Percentiles rank a stretch among this genome's conserved stretches.
Evolutionary conservation across 2,113 vertebrate species (phyloP).

Genomic region (Salvelinus namaycush): DNA sequence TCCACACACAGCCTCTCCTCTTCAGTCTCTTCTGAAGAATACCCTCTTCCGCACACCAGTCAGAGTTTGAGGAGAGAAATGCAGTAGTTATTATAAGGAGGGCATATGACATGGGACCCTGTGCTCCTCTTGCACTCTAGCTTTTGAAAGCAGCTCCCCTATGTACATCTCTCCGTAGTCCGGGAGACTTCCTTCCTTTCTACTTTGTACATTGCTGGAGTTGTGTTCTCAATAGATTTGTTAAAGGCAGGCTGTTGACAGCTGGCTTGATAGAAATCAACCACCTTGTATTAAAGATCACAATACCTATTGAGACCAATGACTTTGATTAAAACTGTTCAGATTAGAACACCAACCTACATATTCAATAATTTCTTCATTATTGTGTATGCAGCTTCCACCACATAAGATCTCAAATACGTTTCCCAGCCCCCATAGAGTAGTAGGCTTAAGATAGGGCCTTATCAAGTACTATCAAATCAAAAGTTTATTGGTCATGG

Average conservation of each 20-base stretch:
- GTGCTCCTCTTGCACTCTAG: conserved; percentile 62
- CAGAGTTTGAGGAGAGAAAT: conserved; percentile 76
- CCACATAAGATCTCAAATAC: neutral
- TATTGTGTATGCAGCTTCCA: neutral
- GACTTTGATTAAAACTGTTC: neutral
- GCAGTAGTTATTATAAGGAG: conserved; percentile 79
- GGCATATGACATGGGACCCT: conserved; percentile 77
- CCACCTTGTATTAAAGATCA: neutral
- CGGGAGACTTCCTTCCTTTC: neutral
- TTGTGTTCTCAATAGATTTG: neutral
- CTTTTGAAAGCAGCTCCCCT: neutral
- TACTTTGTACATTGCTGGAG: neutral
- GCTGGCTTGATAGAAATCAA: neutral
- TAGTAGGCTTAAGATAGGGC: conserved; percentile 78
- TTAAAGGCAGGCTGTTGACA: neutral
- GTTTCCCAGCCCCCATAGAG: conserved; percentile 36
- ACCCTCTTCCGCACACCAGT: conserved; percentile 57
- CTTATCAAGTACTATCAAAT: conserved; percentile 84
- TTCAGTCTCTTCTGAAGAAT: conserved; percentile 69
- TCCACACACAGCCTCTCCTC: conserved; percentile 62
- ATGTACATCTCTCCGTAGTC: neutral
- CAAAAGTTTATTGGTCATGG: no score
- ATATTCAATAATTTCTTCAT: neutral
- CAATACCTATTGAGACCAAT: neutral
- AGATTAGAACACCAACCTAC: neutral